Conservation (phyloP, 1,140 invertebrate genomes). For the Mycetomoellerius zeteki region DNA sequence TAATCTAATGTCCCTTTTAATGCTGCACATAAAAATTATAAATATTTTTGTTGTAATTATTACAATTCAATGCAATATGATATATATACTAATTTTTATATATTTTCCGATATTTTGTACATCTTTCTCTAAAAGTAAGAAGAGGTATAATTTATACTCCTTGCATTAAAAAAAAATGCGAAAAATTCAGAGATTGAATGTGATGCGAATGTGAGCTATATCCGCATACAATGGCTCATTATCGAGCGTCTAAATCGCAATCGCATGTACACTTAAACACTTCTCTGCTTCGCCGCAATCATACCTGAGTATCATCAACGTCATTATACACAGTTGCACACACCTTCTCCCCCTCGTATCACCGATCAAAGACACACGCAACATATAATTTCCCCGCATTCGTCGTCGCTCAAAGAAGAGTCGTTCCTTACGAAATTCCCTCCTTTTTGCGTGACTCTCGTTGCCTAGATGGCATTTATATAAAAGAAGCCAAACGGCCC, state of each 20-base stretch:
- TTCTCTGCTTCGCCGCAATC: slow-evolving; percentile 44
- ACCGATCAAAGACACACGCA: slow-evolving; percentile 58
- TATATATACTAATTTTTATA: slow-evolving; percentile 16
- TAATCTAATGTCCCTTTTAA: slow-evolving; percentile 6
- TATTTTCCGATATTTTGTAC: slow-evolving; percentile 12
- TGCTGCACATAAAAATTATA: not conserved
- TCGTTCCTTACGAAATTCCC: slow-evolving; percentile 28
- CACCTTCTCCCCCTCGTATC: slow-evolving; percentile 30
- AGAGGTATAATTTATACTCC: slow-evolving; percentile 33
- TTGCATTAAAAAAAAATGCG: slow-evolving; percentile 30
- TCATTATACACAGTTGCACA: slow-evolving; percentile 52
- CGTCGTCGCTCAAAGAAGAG: slow-evolving; percentile 36
- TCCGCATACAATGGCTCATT: slow-evolving; percentile 62
- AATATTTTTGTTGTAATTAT: not conserved
- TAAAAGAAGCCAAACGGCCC: not conserved
- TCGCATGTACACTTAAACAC: slow-evolving; percentile 61
- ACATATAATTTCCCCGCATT: slow-evolving; percentile 53
- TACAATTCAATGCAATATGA: not conserved
- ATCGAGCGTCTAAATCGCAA: slow-evolving; percentile 52
- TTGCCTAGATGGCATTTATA: slow-evolving; percentile 43
- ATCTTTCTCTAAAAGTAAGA: not conserved
- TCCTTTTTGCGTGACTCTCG: slow-evolving; percentile 47
- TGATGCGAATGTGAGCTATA: slow-evolving; percentile 48
- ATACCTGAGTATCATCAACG: slow-evolving; percentile 54
- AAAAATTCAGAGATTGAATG: slow-evolving; percentile 54